Conservation (phyloP, 2,888 invertebrate species). For the Drosophila imparisetae region DNA sequence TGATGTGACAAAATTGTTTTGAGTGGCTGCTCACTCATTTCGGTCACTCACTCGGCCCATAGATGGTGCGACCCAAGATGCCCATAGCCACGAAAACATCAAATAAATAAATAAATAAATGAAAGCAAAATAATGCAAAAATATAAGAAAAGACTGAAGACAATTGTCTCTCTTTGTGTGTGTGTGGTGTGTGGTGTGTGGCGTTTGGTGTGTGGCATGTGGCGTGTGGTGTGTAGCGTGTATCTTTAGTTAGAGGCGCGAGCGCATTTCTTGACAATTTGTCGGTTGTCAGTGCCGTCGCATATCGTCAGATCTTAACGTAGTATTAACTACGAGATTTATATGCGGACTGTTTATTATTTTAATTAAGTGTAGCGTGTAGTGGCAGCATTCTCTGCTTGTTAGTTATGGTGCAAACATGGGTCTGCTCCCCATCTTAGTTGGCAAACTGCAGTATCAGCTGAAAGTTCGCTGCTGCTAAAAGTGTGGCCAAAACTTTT, state of each 20-base stretch:
- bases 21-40: slow-evolving; percentile 46
- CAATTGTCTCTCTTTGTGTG: slow-evolving; percentile 4
- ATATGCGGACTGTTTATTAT: slow-evolving; percentile 50
- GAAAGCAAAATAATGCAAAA: slow-evolving; percentile 39
- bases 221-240: neutral
- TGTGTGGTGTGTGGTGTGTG: slow-evolving; percentile 29
- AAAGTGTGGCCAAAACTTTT: slow-evolving; percentile 45
- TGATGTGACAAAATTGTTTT: slow-evolving; percentile 65
- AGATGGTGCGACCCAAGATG: slow-evolving; percentile 76
- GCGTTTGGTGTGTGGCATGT: too few species aligned
- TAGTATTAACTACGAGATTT: slow-evolving; percentile 72
- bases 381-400: slow-evolving; percentile 3
- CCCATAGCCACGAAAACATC: slow-evolving; percentile 29
- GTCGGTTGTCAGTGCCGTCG: slow-evolving; percentile 49
- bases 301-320: slow-evolving; percentile 74
- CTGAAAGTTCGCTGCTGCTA: slow-evolving; percentile 15
- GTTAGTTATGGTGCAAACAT: slow-evolving; percentile 24
- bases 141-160: slow-evolving; percentile 5
- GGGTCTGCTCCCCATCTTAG: neutral
- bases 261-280: slow-evolving; percentile 63
- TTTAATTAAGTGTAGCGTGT: slow-evolving; percentile 64
- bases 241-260: slow-evolving; percentile 19
- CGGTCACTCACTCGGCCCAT: slow-evolving; percentile 75
- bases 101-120: slow-evolving; percentile 22
- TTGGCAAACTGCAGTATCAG: slow-evolving; percentile 30